Base-by-base conservation (phyloP, 2,888 invertebrate species). In the Alviniconcha strummeri region DNA sequence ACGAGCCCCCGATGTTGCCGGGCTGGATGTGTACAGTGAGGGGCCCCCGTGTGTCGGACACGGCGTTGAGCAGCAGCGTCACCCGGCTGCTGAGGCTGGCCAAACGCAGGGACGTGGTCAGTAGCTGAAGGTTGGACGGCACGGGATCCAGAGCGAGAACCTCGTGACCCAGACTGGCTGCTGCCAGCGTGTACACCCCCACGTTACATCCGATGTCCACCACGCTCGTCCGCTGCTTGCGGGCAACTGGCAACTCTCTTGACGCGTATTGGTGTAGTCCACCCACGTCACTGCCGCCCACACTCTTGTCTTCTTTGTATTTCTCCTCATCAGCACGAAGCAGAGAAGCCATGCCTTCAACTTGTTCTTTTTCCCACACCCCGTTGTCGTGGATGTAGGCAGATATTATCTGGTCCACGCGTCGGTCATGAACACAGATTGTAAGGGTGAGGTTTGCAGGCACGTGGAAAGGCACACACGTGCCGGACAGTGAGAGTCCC, bases 1-100 rank as follows among this genome's bases (percentile, higher is more conserved):
- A 86, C 15, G 89, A 87, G 6, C 90, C 90, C 13, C 90, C 90
- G 5, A 88, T 84, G 78, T 90, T 90, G 8, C 83, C 85, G 9
- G 82, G 36, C 5, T 87, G 85, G n/a, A 89, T 80, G 36, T 85
- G 75, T 9, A 90, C 74, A 4, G 69, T 74, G 5, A 89, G 88
- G 11, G 78, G 86, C 67, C 86, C 82, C 17, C 85, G 85, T 17
- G 60, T 74, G 84, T 90, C 88, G 3, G 90, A 89, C 9, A 90
- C 75, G 0, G 90, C 90, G 83, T 90, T 90, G 15, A 82, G 83
- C 13, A 90, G 81, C 6, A 90, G 74, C 0, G 87, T 89, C 2
- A 89, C 88, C 57, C 87, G 87, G 17, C 86, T 67, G 2, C 79
- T 52, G 13, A 89, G 36, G 9, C 84, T 82, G 5, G 85, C 54